These are phyloP conservation scores for Acyrthosiphon pisum DNA, from an alignment of 1,140 invertebrate genomes.

Conservation along the genomic window DNA sequence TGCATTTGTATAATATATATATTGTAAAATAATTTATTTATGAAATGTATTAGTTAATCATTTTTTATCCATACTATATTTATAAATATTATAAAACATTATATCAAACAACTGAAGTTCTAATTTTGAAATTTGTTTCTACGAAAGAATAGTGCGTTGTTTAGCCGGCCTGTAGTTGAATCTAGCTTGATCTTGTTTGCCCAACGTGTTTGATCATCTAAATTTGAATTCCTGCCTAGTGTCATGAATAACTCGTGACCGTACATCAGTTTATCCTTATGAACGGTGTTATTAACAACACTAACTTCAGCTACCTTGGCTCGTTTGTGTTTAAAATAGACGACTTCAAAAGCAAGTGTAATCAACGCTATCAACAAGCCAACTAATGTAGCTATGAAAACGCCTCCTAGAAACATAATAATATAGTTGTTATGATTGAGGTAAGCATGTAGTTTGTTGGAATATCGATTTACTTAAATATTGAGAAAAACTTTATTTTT, in stretches of 20 bases:
- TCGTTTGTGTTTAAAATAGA: slow-evolving; percentile 75
- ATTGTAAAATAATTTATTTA: slow-evolving; percentile 21
- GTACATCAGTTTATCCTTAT: slow-evolving; percentile 10
- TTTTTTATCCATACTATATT: slow-evolving; percentile 42
- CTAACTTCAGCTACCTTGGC: background rate
- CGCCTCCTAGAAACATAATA: slow-evolving; percentile 71
- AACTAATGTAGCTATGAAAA: slow-evolving; percentile 87
- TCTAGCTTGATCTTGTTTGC: slow-evolving; percentile 24
- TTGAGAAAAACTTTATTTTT: background rate
- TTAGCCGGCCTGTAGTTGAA: background rate
- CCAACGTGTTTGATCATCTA: slow-evolving; percentile 31
- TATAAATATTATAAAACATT: slow-evolving; percentile 37
- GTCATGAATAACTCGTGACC: slow-evolving; percentile 38
- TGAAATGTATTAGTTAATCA: slow-evolving; percentile 16
- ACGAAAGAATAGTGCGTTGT: slow-evolving; percentile 45
- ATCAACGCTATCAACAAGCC: slow-evolving; percentile 83
- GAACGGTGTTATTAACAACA: background rate
- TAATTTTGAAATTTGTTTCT: slow-evolving; percentile 55
- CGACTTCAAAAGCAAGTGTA: slow-evolving; percentile 78
- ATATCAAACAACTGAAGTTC: background rate
- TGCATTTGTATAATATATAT: slow-evolving; percentile 12
- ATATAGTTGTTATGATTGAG: background rate
- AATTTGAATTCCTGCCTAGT: background rate
- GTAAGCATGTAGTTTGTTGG: background rate
- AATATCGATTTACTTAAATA: background rate